Evolutionary conservation across 2,888 invertebrate genomes (phyloP).

Genomic region (Campoplex nolae): DNA sequence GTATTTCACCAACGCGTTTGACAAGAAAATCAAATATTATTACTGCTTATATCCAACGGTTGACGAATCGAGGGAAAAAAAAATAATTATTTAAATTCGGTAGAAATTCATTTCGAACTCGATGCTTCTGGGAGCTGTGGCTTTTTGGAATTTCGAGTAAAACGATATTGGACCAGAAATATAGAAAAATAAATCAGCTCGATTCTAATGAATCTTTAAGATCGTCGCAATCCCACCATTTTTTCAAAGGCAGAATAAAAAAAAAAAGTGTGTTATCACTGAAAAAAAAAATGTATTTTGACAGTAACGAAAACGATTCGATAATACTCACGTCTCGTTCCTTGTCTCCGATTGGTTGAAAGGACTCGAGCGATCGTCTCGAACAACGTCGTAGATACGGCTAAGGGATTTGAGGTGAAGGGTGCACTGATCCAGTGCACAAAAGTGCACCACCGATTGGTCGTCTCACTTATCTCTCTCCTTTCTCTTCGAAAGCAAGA

Average conservation of each 20-base stretch:
- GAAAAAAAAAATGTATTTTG: background rate
- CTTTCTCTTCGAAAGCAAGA: conserved; percentile 8
- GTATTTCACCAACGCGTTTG: background rate
- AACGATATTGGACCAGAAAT: background rate
- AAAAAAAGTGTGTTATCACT: background rate
- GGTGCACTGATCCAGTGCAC: conserved; percentile 36
- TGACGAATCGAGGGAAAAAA: background rate
- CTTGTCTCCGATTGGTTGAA: conserved; percentile 55
- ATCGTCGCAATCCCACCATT: background rate
- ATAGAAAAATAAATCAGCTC: background rate
- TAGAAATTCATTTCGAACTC: background rate
- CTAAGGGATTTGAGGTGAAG: conserved; percentile 26
- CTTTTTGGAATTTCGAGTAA: background rate
- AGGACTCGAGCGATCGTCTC: conserved; percentile 42
- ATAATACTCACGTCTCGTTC: conserved; percentile 60
- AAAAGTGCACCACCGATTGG: conserved; percentile 40
- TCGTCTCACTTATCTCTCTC: conserved; percentile 42
- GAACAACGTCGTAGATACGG: conserved; percentile 13
- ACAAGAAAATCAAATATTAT: background rate
- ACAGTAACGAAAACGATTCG: background rate
- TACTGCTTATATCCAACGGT: too few relatives aligned
- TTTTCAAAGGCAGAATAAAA: background rate
- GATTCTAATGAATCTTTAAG: background rate
- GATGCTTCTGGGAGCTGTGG: background rate
- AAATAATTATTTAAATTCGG: background rate